Evolutionary conservation across 2,113 vertebrate species (phyloP).

Genomic region (Clarias gariepinus): DNA sequence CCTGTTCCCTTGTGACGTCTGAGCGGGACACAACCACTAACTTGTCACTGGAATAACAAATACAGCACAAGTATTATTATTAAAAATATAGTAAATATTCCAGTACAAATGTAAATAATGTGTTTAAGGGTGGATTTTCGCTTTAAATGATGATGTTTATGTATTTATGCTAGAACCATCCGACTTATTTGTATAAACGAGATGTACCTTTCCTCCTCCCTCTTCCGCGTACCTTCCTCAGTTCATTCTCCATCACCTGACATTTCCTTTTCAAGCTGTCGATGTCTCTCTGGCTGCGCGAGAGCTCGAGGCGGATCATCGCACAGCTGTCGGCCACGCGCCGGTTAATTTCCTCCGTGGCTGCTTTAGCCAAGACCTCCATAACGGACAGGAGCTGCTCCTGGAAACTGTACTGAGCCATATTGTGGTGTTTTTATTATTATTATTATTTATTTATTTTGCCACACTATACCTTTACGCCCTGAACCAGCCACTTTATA

Average conservation of each 20-base stretch:
- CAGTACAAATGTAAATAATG: background rate
- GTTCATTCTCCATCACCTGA: conserved; percentile 66
- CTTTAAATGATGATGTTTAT: background rate
- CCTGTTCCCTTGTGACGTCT: background rate
- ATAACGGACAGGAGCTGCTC: conserved; percentile 69
- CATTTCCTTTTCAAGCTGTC: conserved; percentile 65
- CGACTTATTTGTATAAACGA: background rate
- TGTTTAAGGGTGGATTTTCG: background rate
- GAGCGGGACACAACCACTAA: background rate
- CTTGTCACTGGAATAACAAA: background rate
- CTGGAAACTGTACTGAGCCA: conserved; percentile 66
- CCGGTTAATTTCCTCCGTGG: conserved; percentile 67
- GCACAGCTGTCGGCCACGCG: conserved; percentile 68
- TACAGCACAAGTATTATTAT: background rate
- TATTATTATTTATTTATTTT: background rate
- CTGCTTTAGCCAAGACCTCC: conserved; percentile 69
- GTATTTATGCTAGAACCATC: background rate
- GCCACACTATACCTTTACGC: background rate
- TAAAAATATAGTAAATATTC: background rate
- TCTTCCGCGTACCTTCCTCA: conserved; percentile 60
- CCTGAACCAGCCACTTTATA: background rate
- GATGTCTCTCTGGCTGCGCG: conserved; percentile 67
- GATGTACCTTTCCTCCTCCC: conserved; percentile 61
- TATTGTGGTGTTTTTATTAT: conserved; percentile 22
- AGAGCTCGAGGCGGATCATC: conserved; percentile 67